Evolutionary conservation across 2,797 vertebrate species (phyloP), one percentile per base, ranked within the genome.

Genomic region (Sardinella longiceps): DNA sequence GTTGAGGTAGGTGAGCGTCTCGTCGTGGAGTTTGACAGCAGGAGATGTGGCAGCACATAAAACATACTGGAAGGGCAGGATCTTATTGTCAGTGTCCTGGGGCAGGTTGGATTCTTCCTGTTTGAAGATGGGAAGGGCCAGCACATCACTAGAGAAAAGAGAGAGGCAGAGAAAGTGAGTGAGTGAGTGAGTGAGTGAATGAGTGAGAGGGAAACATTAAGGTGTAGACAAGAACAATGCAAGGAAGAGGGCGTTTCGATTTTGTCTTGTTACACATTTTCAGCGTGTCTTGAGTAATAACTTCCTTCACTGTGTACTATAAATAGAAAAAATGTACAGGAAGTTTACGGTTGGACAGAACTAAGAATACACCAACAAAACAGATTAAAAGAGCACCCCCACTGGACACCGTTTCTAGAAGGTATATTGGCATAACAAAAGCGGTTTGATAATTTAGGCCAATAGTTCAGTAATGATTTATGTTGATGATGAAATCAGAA

Each of bases 1-100:
- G 94, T 99, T 99, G 91, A 99, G 98, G 94, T 99, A 99, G 80
- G 98, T 99, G 91, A 99, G 97, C 0, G 98, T 99, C 92, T 99
- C 98, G 1, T 99, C 98, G 0, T 99, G 98, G 87, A 99, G 96
- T 87, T 99, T 99, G 87, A 99, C 96, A 0, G 98, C 98, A 0
- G 98, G 98, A 4, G 98, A 99, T 25, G 98, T 99, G 94, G 98
- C 97, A 0, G 98, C 97, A 82, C 98, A 99, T 83, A 99, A 95
- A 74, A 99, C 98, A 80, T 99, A 99, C 88, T 99, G 98, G 92
- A 99, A 99, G 63, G 98, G 98, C 86, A 99, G 96, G 77, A 99
- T 97, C 92, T 99, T 98, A 91, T 98, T 96, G 66, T 98, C 98
- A 2, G 82, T 94, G 84, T 99, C 98, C 0, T 97, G 92, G 4